phyloP scores from a whole-genome alignment of 1,140 invertebrate genomes.

The Teleogryllus occipitalis region DNA sequence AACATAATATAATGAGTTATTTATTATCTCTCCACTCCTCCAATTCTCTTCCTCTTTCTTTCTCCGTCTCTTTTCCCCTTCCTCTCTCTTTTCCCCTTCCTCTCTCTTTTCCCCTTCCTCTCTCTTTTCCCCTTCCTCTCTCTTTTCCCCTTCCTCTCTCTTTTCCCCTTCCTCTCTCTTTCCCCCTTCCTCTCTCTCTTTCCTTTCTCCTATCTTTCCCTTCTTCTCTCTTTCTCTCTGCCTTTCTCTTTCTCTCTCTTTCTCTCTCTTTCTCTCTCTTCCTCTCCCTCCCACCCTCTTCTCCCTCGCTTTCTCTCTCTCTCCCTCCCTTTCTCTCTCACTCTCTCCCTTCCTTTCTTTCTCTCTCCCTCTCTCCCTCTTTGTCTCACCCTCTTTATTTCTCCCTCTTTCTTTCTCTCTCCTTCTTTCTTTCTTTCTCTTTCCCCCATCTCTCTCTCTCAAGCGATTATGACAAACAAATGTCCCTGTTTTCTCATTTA shows the following conservation, averaged over 20 bases:
- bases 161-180: neutral
- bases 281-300: too few species aligned
- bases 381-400: neutral
- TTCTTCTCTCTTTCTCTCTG: neutral
- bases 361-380: neutral
- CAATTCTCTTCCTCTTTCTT: neutral
- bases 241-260: neutral
- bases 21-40: neutral
- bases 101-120: neutral
- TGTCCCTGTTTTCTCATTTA: too few species aligned
- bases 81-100: neutral
- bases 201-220: neutral
- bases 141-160: neutral
- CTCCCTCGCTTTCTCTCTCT: neutral
- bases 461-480: too few species aligned
- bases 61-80: neutral
- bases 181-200: neutral
- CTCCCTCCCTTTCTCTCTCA: neutral
- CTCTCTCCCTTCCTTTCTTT: neutral
- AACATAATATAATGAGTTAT: too few species aligned
- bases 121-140: neutral
- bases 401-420: neutral
- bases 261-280: neutral
- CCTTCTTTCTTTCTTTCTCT: neutral
- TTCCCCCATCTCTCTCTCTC: neutral